phyloP scores from a whole-genome alignment of 2,888 invertebrate species.

The Calliphora vomitoria region DNA sequence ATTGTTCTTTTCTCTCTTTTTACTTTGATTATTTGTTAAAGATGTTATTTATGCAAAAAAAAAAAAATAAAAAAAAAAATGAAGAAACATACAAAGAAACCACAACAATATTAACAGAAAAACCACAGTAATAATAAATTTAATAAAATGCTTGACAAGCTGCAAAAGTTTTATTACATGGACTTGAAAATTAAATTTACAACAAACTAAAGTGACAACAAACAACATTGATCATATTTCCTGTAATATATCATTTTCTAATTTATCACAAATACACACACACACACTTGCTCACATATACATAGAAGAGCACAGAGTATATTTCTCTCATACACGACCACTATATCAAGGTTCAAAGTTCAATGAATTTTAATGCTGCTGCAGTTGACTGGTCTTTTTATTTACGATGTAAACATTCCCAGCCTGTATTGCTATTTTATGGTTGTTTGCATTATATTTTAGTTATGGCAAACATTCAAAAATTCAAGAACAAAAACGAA shows the following conservation, averaged over 20 bases:
- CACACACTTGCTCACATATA: not conserved
- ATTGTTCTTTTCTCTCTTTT: constrained; percentile 44
- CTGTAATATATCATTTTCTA: constrained; percentile 62
- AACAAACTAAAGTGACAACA: constrained; percentile 61
- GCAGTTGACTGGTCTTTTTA: constrained; percentile 22
- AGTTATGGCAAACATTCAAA: constrained; percentile 55
- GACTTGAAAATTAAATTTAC: constrained; percentile 38
- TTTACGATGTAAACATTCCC: not conserved
- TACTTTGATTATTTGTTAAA: constrained; percentile 24
- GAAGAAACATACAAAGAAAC: constrained; percentile 29
- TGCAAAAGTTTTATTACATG: constrained; percentile 44
- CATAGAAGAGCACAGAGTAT: not conserved
- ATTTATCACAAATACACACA: constrained; percentile 25
- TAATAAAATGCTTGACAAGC: constrained; percentile 58
- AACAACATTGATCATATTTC: constrained; percentile 71
- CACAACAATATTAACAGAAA: constrained; percentile 45
- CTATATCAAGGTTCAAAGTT: constrained; percentile 63
- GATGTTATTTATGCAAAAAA: constrained; percentile 25
- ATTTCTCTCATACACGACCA: constrained; percentile 1
- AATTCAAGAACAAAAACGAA: not conserved
- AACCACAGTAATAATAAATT: constrained; percentile 48
- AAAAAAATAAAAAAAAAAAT: constrained; percentile 11
- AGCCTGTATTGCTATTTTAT: not conserved
- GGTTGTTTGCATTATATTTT: constrained; percentile 11
- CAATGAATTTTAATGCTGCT: constrained; percentile 47